A percentile compares a stretch with the other conserved stretches of the same genome.
phyloP scores from a whole-genome alignment of 2,113 vertebrate genomes.

The Vireo altiloquus region DNA sequence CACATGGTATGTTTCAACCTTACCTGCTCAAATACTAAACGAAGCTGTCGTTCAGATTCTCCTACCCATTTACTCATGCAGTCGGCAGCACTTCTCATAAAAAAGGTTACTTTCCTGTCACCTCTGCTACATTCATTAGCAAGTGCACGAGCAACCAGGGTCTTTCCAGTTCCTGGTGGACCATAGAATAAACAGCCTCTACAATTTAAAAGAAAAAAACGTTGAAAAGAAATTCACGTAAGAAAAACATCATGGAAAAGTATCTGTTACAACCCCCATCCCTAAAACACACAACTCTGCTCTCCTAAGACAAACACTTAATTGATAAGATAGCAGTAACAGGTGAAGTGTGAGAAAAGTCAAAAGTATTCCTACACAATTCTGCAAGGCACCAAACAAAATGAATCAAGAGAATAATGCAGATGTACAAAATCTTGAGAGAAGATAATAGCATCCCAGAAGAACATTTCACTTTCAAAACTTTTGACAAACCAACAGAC shows the following conservation, averaged over 20 bases:
- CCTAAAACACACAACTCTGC: background rate
- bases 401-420: background rate
- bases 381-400: background rate
- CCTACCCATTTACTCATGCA: slow-evolving; percentile 96
- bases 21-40: slow-evolving; percentile 94
- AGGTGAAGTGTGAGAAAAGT: background rate
- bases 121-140: slow-evolving; percentile 92
- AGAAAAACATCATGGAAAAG: background rate
- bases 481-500: background rate
- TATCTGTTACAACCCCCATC: background rate
- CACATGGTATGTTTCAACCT: background rate
- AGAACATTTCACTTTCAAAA: background rate
- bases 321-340: background rate
- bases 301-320: background rate
- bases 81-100: slow-evolving; percentile 93
- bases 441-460: background rate
- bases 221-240: accelerated
- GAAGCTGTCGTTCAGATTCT: slow-evolving; percentile 90
- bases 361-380: background rate
- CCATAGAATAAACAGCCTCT: slow-evolving; percentile 96
- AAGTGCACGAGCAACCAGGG: slow-evolving; percentile 89
- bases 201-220: background rate
- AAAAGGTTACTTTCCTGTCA: slow-evolving; percentile 85
- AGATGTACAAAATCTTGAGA: background rate
- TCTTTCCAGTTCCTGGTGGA: slow-evolving; percentile 95